Evolutionary conservation across 1,140 invertebrate species (phyloP), one percentile per base, ranked within the genome.

Genomic region (Scylla paramamosain): DNA sequence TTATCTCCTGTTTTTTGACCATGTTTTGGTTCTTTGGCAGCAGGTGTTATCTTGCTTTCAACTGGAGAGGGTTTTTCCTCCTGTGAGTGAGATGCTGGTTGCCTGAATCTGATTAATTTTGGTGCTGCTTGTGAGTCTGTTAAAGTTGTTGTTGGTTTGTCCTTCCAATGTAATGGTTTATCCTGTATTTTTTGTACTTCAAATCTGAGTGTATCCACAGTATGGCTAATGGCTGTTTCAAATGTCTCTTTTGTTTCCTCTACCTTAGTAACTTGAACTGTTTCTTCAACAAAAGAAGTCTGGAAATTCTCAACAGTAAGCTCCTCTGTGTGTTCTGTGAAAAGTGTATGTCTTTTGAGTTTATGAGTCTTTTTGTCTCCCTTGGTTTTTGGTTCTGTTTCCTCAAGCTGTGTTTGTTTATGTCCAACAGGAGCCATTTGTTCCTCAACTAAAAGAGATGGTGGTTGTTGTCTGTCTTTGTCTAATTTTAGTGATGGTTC

Each of bases 401-500:
- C 45, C 48, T 16, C 16, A 90, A 59, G 20, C 10, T 20, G 52
- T 59, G 10, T 59, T 59, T 12, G 52, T 20, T 59, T 59, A n/a
- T 77, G 83, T 89, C 28, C 31, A 88, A 77, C 31, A 28, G 46
- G 77, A 29, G 88, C 45, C 39, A 52, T 14, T 86, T 86, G 31
- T 39, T 45, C 14, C 31, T 93, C 46, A 31, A 6, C 29, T 67
- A 45, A 31, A 28, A 84, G 28, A 84, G 39, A 77, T 84, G 92
- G 10, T 46, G 20, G 31, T 45, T 90, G 16, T n/a, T 77, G 67
- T 77, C 6, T 84, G 28, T 67, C 12, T 39, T 83, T 88, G 29
- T 93, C 92, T 93, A 82, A 29, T 48, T 46, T 89, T 88, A 52
- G 84, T 93, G 92, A 52, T 86, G 95, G 84, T 95, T 93, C 84